These are phyloP conservation scores for Barbus barbus DNA, from an alignment of 2,113 vertebrate species.

Conservation along the genomic window DNA sequence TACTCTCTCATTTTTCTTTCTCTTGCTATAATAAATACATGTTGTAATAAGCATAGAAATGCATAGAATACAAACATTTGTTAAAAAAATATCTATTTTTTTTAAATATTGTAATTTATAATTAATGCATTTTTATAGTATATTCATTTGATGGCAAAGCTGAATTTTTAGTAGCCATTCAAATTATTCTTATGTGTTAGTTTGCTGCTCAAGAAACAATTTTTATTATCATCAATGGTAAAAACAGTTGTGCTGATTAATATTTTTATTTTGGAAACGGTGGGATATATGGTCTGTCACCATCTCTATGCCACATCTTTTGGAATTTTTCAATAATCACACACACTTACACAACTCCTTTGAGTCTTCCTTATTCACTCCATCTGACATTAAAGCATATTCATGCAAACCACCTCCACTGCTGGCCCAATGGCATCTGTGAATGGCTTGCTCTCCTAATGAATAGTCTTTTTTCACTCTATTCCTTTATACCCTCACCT, in stretches of 20 bases:
- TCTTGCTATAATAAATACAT: neutral
- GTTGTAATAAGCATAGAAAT: neutral
- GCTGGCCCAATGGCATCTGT: neutral
- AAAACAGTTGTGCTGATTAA: neutral
- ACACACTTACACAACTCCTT: neutral
- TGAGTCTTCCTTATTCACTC: neutral
- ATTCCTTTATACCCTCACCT: conserved; percentile 24
- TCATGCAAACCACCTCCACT: neutral
- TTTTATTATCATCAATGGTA: neutral
- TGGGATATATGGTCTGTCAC: neutral
- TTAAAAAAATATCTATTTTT: too few relatives aligned
- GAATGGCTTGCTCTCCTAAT: conserved; percentile 32
- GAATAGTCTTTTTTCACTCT: conserved; percentile 32
- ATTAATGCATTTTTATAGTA: too few relatives aligned
- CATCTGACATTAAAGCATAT: conserved; percentile 12
- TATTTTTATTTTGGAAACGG: neutral
- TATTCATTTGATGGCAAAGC: too few relatives aligned
- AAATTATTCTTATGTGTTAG: too few relatives aligned
- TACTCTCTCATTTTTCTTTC: neutral
- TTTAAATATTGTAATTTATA: too few relatives aligned
- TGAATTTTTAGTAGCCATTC: too few relatives aligned
- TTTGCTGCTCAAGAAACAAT: too few relatives aligned
- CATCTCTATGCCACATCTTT: neutral
- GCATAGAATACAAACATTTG: neutral
- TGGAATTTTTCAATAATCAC: neutral